Conservation (phyloP, 2,113 vertebrate species). For the Gadus macrocephalus region DNA sequence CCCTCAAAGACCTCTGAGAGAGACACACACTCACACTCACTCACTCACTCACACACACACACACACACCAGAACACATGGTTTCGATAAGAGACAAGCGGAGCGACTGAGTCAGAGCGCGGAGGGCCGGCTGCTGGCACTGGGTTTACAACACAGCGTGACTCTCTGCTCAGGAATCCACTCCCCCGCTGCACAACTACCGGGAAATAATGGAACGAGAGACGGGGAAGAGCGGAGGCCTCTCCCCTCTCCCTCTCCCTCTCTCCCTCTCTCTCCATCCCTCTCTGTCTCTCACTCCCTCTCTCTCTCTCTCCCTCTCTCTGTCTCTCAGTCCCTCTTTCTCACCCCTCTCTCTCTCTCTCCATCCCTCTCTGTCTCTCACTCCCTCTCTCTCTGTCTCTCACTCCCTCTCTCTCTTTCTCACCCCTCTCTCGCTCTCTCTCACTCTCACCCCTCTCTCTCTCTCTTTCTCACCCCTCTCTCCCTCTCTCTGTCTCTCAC, state of each 20-base stretch:
- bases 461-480: too few species aligned
- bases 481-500: too few species aligned
- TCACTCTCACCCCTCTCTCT: too few species aligned
- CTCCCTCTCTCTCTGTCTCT: too few species aligned
- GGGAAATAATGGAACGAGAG: slow-evolving; percentile 65
- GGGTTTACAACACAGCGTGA: slow-evolving; percentile 75
- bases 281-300: slow-evolving; percentile 6
- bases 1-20: slow-evolving; percentile 57
- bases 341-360: too few species aligned
- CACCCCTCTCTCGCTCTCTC: too few species aligned
- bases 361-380: too few species aligned
- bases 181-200: slow-evolving; percentile 69
- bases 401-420: too few species aligned
- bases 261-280: slow-evolving; percentile 31
- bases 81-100: slow-evolving; percentile 65
- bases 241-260: too few species aligned
- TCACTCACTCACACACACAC: too few species aligned
- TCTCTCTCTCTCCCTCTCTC: slow-evolving; percentile 7
- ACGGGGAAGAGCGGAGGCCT: slow-evolving; percentile 25
- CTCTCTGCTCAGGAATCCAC: slow-evolving; percentile 70
- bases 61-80: slow-evolving; percentile 58
- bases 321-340: not conserved
- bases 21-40: not conserved
- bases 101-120: slow-evolving; percentile 59
- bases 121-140: slow-evolving; percentile 67